A percentile compares a stretch with the other conserved stretches of the same genome.
phyloP scores from a whole-genome alignment of 2,888 invertebrate genomes.

The Syrista parreyssii region DNA sequence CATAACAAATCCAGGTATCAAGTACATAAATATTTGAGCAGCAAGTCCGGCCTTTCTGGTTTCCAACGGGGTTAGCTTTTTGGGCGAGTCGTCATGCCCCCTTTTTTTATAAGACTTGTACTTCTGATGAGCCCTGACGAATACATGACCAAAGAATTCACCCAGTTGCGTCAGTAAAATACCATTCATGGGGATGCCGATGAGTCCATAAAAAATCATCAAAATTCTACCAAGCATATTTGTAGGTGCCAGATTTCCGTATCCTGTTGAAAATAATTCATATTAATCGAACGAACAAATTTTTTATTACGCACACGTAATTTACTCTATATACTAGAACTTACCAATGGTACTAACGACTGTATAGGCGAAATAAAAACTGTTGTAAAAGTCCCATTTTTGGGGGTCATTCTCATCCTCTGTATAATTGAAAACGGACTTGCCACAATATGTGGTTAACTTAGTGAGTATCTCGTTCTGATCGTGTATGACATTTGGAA shows the following conservation, averaged over 20 bases:
- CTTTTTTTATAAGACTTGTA: conserved; percentile 80
- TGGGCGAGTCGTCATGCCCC: conserved; percentile 67
- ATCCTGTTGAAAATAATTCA: conserved; percentile 71
- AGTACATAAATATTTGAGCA: conserved; percentile 83
- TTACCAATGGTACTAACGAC: conserved; percentile 92
- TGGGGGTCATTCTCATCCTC: conserved; percentile 73
- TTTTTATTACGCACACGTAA: not conserved
- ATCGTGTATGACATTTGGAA: conserved; percentile 69
- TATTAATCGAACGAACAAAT: conserved; percentile 10
- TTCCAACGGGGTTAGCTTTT: conserved; percentile 51
- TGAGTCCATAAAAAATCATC: conserved; percentile 88
- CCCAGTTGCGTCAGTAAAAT: conserved; percentile 74
- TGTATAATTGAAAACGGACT: conserved; percentile 75
- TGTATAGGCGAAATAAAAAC: conserved; percentile 91
- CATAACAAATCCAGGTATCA: conserved; percentile 89
- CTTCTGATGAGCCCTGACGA: conserved; percentile 81
- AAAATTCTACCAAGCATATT: conserved; percentile 83
- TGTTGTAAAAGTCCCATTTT: conserved; percentile 91
- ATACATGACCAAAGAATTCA: conserved; percentile 80
- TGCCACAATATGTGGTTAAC: conserved; percentile 80
- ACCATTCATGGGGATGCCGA: conserved; percentile 89
- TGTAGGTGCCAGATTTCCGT: conserved; percentile 90
- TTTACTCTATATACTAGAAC: conserved; percentile 36
- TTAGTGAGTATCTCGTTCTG: conserved; percentile 72
- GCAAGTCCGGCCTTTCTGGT: conserved; percentile 76